phyloP scores from a whole-genome alignment of 2,888 invertebrate species.

The Ophion slaviceki region DNA sequence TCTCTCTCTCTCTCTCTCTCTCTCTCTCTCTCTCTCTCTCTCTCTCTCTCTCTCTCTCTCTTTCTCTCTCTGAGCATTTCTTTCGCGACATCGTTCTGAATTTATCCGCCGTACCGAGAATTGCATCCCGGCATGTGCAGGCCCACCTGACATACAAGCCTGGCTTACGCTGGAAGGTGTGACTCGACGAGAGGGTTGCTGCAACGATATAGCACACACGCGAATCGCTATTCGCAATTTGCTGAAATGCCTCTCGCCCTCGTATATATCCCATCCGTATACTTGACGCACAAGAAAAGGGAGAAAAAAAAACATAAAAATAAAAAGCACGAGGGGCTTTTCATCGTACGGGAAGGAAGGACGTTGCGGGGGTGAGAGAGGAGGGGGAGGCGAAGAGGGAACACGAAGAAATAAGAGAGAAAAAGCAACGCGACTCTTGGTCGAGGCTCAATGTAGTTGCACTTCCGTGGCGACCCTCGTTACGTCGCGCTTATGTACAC shows the following conservation, averaged over 20 bases:
- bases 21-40: neutral
- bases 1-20: neutral
- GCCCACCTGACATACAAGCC: neutral
- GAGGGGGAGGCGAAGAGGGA: conserved; percentile 16
- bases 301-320: neutral
- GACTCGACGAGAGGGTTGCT: conserved; percentile 13
- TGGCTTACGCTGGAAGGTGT: neutral
- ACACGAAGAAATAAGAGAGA: conserved; percentile 17
- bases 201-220: conserved; percentile 12
- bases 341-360: conserved; percentile 20
- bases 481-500: conserved; percentile 36
- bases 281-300: neutral
- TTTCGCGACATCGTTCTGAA: neutral
- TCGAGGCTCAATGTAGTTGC: conserved; percentile 27
- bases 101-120: neutral
- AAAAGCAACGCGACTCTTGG: conserved; percentile 11
- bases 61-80: neutral
- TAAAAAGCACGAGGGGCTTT: conserved; percentile 14
- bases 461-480: conserved; percentile 53
- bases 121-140: neutral
- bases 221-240: conserved; percentile 61
- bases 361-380: neutral
- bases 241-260: conserved; percentile 44
- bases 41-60: neutral
- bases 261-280: neutral